Conservation (phyloP, 2,113 vertebrate genomes). For the Aplodontia rufa region DNA sequence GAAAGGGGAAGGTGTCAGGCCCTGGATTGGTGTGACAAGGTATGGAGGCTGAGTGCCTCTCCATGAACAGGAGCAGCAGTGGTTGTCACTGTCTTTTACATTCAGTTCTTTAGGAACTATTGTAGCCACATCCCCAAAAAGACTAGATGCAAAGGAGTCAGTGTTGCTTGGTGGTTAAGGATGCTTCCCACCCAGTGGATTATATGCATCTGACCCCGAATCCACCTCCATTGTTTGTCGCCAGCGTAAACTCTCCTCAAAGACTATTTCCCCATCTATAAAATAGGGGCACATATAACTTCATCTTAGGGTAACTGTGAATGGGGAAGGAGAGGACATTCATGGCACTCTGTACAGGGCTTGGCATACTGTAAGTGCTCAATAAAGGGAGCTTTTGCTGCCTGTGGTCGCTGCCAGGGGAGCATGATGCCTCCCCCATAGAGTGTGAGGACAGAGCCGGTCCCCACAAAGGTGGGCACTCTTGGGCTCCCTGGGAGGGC, state of each 20-base stretch:
- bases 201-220: not conserved
- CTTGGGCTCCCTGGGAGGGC: conserved; percentile 46
- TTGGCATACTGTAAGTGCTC: conserved; percentile 39
- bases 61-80: not conserved
- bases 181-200: not conserved
- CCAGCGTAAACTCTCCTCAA: not conserved
- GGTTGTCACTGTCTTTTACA: not conserved
- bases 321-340: not conserved
- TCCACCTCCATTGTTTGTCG: not conserved
- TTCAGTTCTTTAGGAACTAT: not conserved
- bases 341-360: not conserved
- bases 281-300: not conserved
- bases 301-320: not conserved
- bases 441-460: not conserved
- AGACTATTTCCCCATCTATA: not conserved
- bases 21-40: not conserved
- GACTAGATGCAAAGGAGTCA: not conserved
- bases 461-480: not conserved
- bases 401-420: not conserved
- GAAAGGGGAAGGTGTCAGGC: not conserved
- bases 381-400: conserved; percentile 13
- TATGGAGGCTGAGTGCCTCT: not conserved
- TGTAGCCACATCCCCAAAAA: not conserved
- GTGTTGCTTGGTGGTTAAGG: not conserved
- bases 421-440: not conserved